Conservation (phyloP, 2,113 vertebrate species). For the Eonycteris spelaea region DNA sequence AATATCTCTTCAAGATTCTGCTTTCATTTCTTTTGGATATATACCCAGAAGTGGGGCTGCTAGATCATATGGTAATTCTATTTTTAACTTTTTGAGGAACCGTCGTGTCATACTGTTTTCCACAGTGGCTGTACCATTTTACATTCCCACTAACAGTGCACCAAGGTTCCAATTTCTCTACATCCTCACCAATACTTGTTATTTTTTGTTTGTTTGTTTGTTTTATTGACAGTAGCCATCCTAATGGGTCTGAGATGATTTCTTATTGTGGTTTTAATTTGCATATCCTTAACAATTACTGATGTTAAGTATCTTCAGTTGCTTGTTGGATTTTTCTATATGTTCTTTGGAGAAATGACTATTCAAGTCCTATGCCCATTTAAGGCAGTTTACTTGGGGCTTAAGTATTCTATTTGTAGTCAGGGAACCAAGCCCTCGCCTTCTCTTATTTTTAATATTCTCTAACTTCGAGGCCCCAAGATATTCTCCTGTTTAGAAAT, state of each 20-base stretch:
- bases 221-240: background rate
- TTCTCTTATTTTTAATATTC: background rate
- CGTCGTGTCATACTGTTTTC: background rate
- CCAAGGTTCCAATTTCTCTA: background rate
- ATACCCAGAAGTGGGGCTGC: background rate
- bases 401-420: background rate
- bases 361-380: background rate
- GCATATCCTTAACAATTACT: background rate
- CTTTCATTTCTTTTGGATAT: background rate
- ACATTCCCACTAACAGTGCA: background rate
- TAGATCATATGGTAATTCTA: background rate
- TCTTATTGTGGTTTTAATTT: background rate
- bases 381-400: background rate
- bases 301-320: background rate
- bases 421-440: background rate
- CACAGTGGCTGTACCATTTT: background rate
- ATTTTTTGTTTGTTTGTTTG: background rate
- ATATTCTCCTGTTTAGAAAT: background rate
- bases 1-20: background rate
- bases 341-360: background rate
- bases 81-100: background rate
- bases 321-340: background rate
- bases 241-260: background rate
- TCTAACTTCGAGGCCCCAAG: background rate
- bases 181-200: background rate